These are phyloP conservation scores for Miichthys miiuy DNA, from an alignment of 2,797 vertebrate genomes.

Conservation along the genomic window DNA sequence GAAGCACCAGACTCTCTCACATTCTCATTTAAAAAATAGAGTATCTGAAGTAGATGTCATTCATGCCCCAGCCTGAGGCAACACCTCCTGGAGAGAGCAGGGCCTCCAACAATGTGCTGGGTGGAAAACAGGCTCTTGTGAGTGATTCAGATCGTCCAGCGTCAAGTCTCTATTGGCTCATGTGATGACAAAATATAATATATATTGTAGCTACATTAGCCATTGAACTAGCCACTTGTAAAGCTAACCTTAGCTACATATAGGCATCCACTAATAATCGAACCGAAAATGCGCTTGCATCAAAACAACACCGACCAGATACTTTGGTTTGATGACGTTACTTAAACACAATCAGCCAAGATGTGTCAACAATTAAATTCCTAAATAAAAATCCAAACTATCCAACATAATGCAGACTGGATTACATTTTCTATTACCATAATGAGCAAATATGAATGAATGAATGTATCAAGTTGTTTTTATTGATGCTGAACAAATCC, in stretches of 20 bases:
- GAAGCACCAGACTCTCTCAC: conserved; percentile 51
- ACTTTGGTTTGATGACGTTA: not conserved
- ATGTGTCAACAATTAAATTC: not conserved
- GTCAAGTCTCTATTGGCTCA: too few species aligned
- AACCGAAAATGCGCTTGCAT: not conserved
- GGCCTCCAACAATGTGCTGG: too few species aligned
- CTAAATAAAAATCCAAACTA: too few species aligned
- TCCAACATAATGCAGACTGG: not conserved
- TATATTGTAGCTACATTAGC: too few species aligned
- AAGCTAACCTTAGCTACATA: not conserved
- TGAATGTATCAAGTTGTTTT: not conserved
- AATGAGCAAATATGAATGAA: not conserved
- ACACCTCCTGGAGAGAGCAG: too few species aligned
- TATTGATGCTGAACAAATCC: not conserved
- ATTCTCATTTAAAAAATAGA: conserved; percentile 31
- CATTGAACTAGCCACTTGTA: not conserved
- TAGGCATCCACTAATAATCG: not conserved
- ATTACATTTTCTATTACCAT: not conserved
- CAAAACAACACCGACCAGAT: not conserved
- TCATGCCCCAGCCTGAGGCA: not conserved
- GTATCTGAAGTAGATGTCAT: conserved; percentile 29
- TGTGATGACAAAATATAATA: too few species aligned
- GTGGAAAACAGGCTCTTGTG: too few species aligned
- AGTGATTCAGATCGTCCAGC: too few species aligned
- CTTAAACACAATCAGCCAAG: not conserved